Evolutionary conservation across 2,113 vertebrate species (phyloP), one percentile per base, ranked within the genome.

Genomic region (Heterotis niloticus): DNA sequence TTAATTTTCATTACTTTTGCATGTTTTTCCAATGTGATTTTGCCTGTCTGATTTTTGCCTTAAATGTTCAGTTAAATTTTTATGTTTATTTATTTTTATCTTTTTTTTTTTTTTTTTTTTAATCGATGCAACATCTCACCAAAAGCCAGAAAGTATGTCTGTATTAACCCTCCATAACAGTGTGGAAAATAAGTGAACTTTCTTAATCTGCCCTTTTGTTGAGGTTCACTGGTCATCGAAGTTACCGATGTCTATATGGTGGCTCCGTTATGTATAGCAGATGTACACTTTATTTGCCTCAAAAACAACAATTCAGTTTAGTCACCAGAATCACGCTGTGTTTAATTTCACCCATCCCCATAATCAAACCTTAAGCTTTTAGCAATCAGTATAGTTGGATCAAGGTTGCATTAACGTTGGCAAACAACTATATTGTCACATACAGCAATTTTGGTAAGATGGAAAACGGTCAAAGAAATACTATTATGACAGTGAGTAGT

Each of bases 1-100:
- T 78, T 78, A 70, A 57, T 59, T 70, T 78, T 69, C 11, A 69
- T 44, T 71, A n/a, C 24, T 62, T n/a, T n/a, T 67, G 60, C 28
- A 28, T 7, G 56, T 70, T 26, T 60, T 75, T 70, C 62, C 10
- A 78, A 17, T 51, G 60, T 70, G 26, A 5, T 51, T 69, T 16
- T 26, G n/a, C 16, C 18, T 20, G 12, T 34, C 23, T 70, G 26
- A 75, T 26, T 23, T 75, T 75, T 62, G 74, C 20, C 57, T 75
- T 75, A 64, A 64, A n/a, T 56, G 16, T 62, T 62, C 20, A 28
- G 56, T n/a, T n/a, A n/a, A n/a, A n/a, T 16, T 29, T 64, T 9
- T 64, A 5, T 9, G 10, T 9, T 5, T 9, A 5, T 9, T n/a
- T n/a, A n/a, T n/a, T n/a, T 64, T 64, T 64, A 10, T 64, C n/a